These are phyloP conservation scores for Propithecus coquereli DNA, from an alignment of 2,113 vertebrate genomes.

Conservation along the genomic window DNA sequence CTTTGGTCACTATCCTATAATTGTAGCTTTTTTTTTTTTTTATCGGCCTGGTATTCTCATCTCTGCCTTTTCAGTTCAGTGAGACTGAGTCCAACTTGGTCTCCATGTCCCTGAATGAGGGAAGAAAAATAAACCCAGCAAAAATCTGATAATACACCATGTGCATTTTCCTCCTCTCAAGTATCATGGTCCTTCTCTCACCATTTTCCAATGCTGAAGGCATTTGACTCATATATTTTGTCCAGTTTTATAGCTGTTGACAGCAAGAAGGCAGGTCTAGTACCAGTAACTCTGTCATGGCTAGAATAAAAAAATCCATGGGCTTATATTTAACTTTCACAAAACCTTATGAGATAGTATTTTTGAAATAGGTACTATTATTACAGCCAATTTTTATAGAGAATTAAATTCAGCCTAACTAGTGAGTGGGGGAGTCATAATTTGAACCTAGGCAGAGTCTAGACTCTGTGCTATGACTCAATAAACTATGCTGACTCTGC, in stretches of 20 bases:
- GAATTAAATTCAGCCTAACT: slow-evolving; percentile 4
- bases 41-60: background rate
- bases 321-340: slow-evolving; percentile 43
- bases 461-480: background rate
- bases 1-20: background rate
- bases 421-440: background rate
- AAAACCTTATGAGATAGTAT: background rate
- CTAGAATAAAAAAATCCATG: slow-evolving; percentile 8
- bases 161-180: background rate
- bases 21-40: background rate
- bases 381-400: background rate
- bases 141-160: background rate
- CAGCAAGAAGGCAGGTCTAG: background rate
- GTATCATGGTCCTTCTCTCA: background rate
- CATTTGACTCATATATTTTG: background rate
- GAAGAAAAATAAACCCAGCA: background rate
- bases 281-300: background rate
- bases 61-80: background rate
- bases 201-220: background rate
- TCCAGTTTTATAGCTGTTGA: background rate
- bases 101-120: background rate
- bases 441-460: background rate
- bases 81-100: background rate
- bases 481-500: background rate
- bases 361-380: background rate